These are phyloP conservation scores for Delichon dasypus DNA, from an alignment of 2,797 vertebrate species.

Conservation along the genomic window DNA sequence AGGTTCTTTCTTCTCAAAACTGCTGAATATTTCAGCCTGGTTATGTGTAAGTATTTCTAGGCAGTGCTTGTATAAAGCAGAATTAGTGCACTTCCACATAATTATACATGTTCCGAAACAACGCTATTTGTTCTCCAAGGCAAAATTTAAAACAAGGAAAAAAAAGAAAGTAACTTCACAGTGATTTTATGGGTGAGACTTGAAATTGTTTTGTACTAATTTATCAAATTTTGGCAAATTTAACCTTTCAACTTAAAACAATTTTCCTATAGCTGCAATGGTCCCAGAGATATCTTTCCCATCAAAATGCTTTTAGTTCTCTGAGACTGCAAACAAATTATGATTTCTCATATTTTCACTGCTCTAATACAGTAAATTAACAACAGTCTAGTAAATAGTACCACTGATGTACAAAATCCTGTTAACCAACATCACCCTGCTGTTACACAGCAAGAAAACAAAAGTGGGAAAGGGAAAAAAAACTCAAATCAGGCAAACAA, in stretches of 20 bases:
- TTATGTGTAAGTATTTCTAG: neutral
- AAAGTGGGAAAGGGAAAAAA: neutral
- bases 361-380: neutral
- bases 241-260: neutral
- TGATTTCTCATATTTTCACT: neutral
- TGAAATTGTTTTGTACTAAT: neutral
- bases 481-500: neutral
- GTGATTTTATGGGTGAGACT: neutral
- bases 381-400: neutral
- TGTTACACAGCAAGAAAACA: neutral
- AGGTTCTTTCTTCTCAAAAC: neutral
- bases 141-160: neutral
- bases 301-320: neutral
- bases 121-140: neutral
- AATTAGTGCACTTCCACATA: slow-evolving; percentile 31
- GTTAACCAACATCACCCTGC: neutral
- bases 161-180: neutral
- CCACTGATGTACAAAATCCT: neutral
- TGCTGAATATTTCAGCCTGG: slow-evolving; percentile 29
- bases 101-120: neutral
- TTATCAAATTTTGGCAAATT: neutral
- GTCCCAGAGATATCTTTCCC: neutral
- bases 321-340: neutral
- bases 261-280: neutral
- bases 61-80: neutral